Base-by-base conservation (phyloP, 2,113 vertebrate genomes). In the Argyrosomus japonicus region DNA sequence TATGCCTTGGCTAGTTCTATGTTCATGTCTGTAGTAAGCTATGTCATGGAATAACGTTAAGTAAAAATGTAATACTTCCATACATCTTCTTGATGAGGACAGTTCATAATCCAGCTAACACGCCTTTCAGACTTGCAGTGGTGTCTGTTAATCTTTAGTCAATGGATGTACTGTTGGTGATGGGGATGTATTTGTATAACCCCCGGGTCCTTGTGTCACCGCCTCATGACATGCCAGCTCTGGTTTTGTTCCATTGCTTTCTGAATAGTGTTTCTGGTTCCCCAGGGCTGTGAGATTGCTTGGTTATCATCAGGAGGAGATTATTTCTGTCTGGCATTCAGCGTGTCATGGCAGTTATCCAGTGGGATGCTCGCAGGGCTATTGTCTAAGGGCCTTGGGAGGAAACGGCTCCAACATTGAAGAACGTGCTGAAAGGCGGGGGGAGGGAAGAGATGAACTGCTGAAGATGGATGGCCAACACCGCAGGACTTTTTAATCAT, bases 251-350 rank as follows among this genome's bases (percentile, higher is more conserved):
- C 81, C 56, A 60, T 27, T 63, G 82, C 78, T 53, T 86, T 81
- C 80, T 77, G 77, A 86, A 84, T 77, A 68, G 77, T 57, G 81
- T 79, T 81, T 78, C 43, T 60, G 75, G 62, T 63, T 88, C 81
- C 89, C 87, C 57, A 25, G 62, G 76, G 91, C 75, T 72, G 79
- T 10, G 77, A 70, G 87, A 92, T 89, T 91, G 84, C 87, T 89
- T 58, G 32, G 81, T 88, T 92, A 89, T 92, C 89, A 87, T 82
- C 65, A 36, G 71, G 48, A 92, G 83, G 84, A 90, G 92, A 93
- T 93, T 92, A 92, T 92, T 92, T 86, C 79, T 88, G 83, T 87
- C 87, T 91, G 82, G 65, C 78, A 77, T 86, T 77, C 74, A 71
- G 82, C 65, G 47, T 63, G 68, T 50, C 32, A 27, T 93, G 91